These are phyloP conservation scores for Eulacestoma nigropectus DNA, from an alignment of 2,113 vertebrate genomes.

Conservation along the genomic window DNA sequence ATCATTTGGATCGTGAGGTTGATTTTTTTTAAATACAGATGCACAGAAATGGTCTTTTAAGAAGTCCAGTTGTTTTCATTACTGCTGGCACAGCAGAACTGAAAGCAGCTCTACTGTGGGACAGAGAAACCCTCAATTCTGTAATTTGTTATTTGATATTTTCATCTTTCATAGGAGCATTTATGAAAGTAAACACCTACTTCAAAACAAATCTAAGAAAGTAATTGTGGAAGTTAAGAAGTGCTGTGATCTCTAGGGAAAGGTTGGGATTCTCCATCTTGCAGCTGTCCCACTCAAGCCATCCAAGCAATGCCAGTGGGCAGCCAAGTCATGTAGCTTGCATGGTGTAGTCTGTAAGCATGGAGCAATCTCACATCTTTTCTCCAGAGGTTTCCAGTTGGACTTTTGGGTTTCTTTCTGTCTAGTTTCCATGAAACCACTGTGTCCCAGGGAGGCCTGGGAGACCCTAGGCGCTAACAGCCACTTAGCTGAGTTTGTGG, in stretches of 20 bases:
- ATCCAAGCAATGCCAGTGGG: background rate
- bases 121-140: background rate
- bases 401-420: background rate
- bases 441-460: background rate
- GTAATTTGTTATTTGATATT: background rate
- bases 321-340: background rate
- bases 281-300: background rate
- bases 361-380: background rate
- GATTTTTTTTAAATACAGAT: background rate
- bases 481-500: background rate
- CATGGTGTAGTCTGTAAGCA: background rate
- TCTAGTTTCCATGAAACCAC: background rate
- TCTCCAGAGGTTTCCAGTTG: background rate
- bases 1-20: background rate
- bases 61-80: background rate
- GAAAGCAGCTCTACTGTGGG: background rate
- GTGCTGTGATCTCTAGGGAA: background rate
- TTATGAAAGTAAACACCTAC: background rate
- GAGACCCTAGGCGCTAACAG: background rate
- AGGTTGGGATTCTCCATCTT: background rate
- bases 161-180: background rate
- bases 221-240: background rate
- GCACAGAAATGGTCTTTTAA: background rate
- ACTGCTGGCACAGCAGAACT: background rate
- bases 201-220: background rate